Evolutionary conservation across 2,888 invertebrate genomes (phyloP), one percentile per base, ranked within the genome.

Genomic region (Eupithecia vulgata): DNA sequence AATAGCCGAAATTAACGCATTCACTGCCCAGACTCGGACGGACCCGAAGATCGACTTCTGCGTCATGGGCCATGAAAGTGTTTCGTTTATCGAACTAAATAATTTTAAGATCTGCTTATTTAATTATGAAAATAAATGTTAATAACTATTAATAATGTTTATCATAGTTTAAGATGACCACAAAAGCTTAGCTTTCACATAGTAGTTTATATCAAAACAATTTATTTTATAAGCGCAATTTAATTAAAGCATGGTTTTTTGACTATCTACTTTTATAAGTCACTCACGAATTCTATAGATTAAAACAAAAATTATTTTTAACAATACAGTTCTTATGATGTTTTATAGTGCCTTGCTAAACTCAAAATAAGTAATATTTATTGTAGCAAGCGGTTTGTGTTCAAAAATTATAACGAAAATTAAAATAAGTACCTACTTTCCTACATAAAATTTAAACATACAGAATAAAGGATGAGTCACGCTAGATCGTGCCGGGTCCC

Each of bases 341-440:
- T 73, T 77, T 77, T 68, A 74, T 72, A 79, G 81, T 83, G 82
- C 82, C 83, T 80, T 81, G 74, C 74, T 75, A 71, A 76, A 68
- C 64, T 71, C 62, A 66, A 68, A 45, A 37, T 64, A 75, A 68
- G 67, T 72, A 68, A n/a, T 72, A 67, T 67, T 12, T 64, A 59
- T 10, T 70, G 25, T 64, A 68, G 17, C 42, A 42, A 25, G 25
- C 57, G 13, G 57, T 12, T 57, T 57, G 21, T 57, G 21, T 57
- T 57, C 12, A 52, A 57, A 25, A 21, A 8, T 52, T 21, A 4
- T 52, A 21, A 48, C n/a, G 8, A 48, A 48, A n/a, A 21, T 52
- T 52, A 8, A n/a, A 52, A 21, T 45, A 45, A 0, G 1, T 48
- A 48, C 48, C n/a, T 48, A 48, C n/a, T 48, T 17, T n/a, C 48